Evolutionary conservation across 2,888 invertebrate species (phyloP), one percentile per base, ranked within the genome.

Genomic region (Ennomos quercinarius): DNA sequence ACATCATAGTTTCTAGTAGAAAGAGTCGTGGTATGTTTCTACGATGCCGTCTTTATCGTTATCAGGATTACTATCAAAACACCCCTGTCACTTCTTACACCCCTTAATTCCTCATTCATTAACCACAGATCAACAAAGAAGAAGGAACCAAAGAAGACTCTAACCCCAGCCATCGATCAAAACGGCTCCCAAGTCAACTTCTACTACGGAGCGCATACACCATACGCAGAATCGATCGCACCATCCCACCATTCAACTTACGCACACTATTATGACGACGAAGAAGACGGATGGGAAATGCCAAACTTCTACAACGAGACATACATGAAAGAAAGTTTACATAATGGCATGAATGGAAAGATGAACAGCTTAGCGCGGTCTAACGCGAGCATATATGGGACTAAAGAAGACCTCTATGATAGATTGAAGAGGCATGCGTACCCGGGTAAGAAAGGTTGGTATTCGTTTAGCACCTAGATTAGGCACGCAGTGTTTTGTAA

Each of bases 251-350:
- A 98, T 81, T 98, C 98, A 47, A 98, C 98, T 0, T 98, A 98
- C 85, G 98, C 98, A 4, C 98, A 98, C 83, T 98, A 98, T 84
- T 98, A 98, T 74, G 98, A 98, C 80, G 98, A 98, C 73, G 98
- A 98, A 81, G 98, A 98, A 86, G 98, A 98, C 76, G 98, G 98
- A 46, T 98, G 98, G 98, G 98, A 98, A 83, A 98, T 98, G 98
- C 98, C 98, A 0, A 98, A 98, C 87, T 98, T 98, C 87, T 98
- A 98, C 90, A 98, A 98, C 84, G 98, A 98, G 89, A 98, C 98
- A 1, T 98, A 98, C 81, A 98, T 98, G 98, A 98, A 98, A 91
- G 97, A 97, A 93, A 95, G 97, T 80, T 94, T 98, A 57, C 98
- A 98, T 86, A 97, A 96, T 73, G 96, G 96, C 17, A 95, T 96